Percentiles rank a stretch among this genome's conserved stretches.
These are phyloP conservation scores for Malacoraja senta DNA, from an alignment of 2,797 vertebrate genomes.

Conservation along the genomic window DNA sequence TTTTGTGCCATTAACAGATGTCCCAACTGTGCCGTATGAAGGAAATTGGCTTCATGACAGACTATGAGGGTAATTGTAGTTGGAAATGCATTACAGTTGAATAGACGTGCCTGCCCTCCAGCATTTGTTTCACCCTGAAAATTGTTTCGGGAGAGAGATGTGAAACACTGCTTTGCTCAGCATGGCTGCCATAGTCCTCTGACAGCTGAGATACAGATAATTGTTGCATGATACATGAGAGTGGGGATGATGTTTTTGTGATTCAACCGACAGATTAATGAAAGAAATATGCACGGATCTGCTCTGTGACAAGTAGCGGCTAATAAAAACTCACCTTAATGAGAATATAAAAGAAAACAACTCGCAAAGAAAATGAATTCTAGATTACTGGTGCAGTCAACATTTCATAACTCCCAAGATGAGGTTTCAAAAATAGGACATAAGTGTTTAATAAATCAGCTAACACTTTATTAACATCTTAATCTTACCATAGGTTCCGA, in stretches of 20 bases:
- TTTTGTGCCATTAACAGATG: constrained; percentile 34
- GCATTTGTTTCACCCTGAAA: constrained; percentile 38
- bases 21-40: constrained; percentile 20
- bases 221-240: constrained; percentile 38
- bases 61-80: constrained; percentile 37
- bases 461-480: constrained; percentile 36
- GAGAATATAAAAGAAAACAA: constrained; percentile 39
- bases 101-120: constrained; percentile 37
- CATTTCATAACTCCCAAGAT: constrained; percentile 39
- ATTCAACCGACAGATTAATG: constrained; percentile 39
- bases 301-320: constrained; percentile 35
- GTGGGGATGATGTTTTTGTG: constrained; percentile 37
- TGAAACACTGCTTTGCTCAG: constrained; percentile 37
- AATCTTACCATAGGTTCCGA: constrained; percentile 11
- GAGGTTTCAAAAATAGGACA: constrained; percentile 34
- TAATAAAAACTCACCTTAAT: constrained; percentile 39
- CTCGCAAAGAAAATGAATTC: constrained; percentile 37
- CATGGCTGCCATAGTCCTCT: constrained; percentile 37
- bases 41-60: constrained; percentile 38
- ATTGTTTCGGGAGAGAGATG: constrained; percentile 31
- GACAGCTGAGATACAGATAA: constrained; percentile 38
- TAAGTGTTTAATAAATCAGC: constrained; percentile 37
- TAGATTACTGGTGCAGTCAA: constrained; percentile 38
- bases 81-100: constrained; percentile 38
- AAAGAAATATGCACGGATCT: constrained; percentile 37